Percentiles rank a stretch among this genome's conserved stretches.
Evolutionary conservation across 2,113 vertebrate species (phyloP).

Genomic region (Calypte anna): DNA sequence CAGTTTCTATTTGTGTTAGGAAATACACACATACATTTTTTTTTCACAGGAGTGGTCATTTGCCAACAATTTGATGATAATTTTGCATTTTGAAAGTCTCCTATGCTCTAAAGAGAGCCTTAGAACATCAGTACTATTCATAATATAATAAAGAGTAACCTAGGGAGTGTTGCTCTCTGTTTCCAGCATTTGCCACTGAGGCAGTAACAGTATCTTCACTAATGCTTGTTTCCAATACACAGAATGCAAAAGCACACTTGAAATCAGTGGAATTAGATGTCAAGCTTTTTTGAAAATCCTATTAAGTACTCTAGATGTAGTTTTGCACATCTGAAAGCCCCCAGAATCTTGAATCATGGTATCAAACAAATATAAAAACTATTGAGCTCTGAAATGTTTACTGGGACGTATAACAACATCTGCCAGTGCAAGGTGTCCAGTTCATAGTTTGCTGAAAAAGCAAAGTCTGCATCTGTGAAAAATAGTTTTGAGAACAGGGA

Average conservation of each 20-base stretch:
- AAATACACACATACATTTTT: not conserved
- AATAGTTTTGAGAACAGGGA: not conserved
- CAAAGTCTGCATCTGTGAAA: not conserved
- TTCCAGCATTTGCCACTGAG: not conserved
- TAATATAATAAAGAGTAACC: not conserved
- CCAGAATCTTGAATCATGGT: not conserved
- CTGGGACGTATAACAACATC: not conserved
- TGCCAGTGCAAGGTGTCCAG: not conserved
- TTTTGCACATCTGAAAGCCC: not conserved
- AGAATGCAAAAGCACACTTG: not conserved
- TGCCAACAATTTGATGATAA: not conserved
- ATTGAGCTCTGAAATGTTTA: not conserved
- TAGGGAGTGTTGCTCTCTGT: not conserved
- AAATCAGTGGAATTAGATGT: not conserved
- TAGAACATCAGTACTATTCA: not conserved
- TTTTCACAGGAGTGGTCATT: not conserved
- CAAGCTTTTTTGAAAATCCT: not conserved
- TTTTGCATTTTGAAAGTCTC: not conserved
- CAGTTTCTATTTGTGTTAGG: not conserved
- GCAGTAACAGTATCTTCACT: not conserved
- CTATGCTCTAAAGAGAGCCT: not conserved
- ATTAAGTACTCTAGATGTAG: not conserved
- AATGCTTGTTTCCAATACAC: not conserved
- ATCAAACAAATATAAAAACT: not conserved
- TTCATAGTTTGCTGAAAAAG: conserved; percentile 6